Conservation (phyloP, 2,113 vertebrate genomes). For the Theristicus caerulescens region DNA sequence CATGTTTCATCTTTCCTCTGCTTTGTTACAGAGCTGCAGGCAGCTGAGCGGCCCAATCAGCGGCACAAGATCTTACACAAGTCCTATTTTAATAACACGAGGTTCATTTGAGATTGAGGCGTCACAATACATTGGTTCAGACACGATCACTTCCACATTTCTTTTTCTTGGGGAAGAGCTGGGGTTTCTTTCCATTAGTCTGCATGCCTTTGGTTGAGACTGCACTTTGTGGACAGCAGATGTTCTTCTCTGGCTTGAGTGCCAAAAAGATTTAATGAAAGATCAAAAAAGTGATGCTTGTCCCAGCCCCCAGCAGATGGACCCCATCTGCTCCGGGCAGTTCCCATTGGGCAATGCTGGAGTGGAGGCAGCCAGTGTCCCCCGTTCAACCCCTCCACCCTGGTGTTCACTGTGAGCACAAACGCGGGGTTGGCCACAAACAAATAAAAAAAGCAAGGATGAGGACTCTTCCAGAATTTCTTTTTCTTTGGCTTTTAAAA, state of each 20-base stretch:
- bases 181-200: not conserved
- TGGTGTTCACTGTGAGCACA: not conserved
- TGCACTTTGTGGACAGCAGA: not conserved
- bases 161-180: not conserved
- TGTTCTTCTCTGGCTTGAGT: not conserved
- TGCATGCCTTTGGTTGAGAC: not conserved
- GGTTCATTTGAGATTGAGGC: not conserved
- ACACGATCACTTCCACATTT: not conserved
- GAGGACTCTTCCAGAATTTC: not conserved
- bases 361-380: not conserved
- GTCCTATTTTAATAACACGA: not conserved
- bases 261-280: not conserved
- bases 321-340: not conserved
- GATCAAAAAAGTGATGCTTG: not conserved
- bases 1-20: not conserved
- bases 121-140: not conserved
- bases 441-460: not conserved
- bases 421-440: not conserved
- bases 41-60: not conserved
- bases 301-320: not conserved
- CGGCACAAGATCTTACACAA: not conserved
- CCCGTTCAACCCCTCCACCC: fast-evolving
- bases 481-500: not conserved
- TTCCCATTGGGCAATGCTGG: not conserved
- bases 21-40: not conserved